These are phyloP conservation scores for Chalcis sispes DNA, from an alignment of 2,888 invertebrate genomes.

Conservation along the genomic window DNA sequence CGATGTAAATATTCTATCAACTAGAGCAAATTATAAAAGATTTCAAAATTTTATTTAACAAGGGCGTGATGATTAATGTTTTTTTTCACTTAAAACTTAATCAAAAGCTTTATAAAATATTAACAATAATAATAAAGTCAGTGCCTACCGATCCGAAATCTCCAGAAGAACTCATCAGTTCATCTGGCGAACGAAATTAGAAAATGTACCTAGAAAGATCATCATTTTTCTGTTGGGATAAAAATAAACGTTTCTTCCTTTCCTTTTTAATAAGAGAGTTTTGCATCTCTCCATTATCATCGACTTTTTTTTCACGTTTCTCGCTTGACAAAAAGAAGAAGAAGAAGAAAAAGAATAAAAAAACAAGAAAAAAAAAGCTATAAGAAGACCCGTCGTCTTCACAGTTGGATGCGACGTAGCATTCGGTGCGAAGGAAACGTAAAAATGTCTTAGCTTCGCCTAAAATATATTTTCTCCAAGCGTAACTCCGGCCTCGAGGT, in stretches of 20 bases:
- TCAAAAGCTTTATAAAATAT: too few relatives aligned
- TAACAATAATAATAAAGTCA: too few relatives aligned
- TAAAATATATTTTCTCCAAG: constrained; percentile 47
- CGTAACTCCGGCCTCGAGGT: background rate
- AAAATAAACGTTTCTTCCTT: constrained; percentile 17
- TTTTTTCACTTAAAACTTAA: too few relatives aligned
- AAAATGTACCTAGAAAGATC: constrained; percentile 3
- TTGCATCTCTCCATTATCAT: background rate
- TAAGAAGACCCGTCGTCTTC: too few relatives aligned
- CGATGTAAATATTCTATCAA: too few relatives aligned
- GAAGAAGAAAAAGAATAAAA: background rate
- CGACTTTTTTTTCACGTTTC: too few relatives aligned
- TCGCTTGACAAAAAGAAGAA: constrained; percentile 1
- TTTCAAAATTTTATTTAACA: too few relatives aligned
- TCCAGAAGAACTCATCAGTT: background rate
- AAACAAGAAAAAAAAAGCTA: background rate
- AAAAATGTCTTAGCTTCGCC: constrained; percentile 43
- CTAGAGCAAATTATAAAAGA: too few relatives aligned
- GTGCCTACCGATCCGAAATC: too few relatives aligned
- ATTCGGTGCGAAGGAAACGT: constrained; percentile 20
- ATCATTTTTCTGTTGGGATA: too few relatives aligned
- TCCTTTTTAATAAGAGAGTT: constrained; percentile 37
- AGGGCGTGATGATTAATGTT: too few relatives aligned
- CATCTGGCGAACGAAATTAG: constrained; percentile 15
- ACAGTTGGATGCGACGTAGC: background rate